phyloP scores from a whole-genome alignment of 2,888 invertebrate species.

The Elegia similella region DNA sequence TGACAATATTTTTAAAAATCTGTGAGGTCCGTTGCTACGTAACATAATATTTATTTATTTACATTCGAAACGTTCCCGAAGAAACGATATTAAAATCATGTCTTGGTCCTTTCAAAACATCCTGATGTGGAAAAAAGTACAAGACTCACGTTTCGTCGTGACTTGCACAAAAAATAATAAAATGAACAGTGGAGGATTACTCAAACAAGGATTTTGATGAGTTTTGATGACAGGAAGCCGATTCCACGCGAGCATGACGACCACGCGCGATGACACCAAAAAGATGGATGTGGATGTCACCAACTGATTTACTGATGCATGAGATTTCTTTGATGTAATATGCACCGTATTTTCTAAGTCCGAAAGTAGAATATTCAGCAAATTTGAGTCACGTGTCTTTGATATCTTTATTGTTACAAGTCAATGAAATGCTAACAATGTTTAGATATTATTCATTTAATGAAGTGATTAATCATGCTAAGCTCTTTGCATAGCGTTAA shows the following conservation, averaged over 20 bases:
- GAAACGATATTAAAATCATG: constrained; percentile 22
- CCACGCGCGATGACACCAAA: constrained; percentile 29
- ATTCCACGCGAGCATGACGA: constrained; percentile 48
- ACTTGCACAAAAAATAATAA: constrained; percentile 55
- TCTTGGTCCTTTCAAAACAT: constrained; percentile 15
- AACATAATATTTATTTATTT: background rate
- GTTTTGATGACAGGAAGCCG: constrained; percentile 42
- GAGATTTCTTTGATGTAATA: background rate
- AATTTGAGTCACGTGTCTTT: background rate
- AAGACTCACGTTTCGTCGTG: constrained; percentile 40
- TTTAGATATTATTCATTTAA: background rate
- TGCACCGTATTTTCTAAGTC: background rate
- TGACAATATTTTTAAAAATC: constrained; percentile 17
- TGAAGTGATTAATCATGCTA: background rate
- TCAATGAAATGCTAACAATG: background rate
- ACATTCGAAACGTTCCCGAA: constrained; percentile 15
- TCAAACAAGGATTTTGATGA: constrained; percentile 48
- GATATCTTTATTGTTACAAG: background rate
- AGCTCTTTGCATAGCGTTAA: background rate
- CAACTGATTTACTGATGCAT: constrained; percentile 28
- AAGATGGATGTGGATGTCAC: constrained; percentile 38
- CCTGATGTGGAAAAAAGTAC: constrained; percentile 16
- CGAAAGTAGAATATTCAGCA: background rate
- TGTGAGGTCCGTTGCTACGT: constrained; percentile 7
- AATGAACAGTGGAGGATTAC: constrained; percentile 58